Evolutionary conservation across 2,113 vertebrate genomes (phyloP).

Genomic region (Gila orcuttii): DNA sequence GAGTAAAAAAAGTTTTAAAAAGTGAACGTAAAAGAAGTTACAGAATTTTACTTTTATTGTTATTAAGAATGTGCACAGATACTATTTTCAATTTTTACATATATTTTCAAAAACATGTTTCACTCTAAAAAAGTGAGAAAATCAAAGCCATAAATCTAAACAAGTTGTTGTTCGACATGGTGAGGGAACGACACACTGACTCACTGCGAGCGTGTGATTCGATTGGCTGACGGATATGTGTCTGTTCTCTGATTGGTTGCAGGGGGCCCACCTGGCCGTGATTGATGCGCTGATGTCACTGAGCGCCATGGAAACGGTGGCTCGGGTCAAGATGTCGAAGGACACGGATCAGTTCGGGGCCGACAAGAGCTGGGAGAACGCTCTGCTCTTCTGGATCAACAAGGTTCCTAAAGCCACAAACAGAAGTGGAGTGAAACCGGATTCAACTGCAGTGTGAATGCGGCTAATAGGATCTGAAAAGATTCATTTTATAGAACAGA

Average conservation of each 20-base stretch:
- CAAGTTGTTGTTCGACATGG: conserved; percentile 74
- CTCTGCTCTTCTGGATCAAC: conserved; percentile 88
- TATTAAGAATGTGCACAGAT: too few relatives aligned
- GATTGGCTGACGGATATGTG: not conserved
- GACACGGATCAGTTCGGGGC: conserved; percentile 73
- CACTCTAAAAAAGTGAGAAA: too few relatives aligned
- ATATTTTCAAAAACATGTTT: too few relatives aligned
- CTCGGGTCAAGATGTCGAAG: conserved; percentile 73
- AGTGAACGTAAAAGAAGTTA: too few relatives aligned
- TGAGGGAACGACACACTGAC: conserved; percentile 60
- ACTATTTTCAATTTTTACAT: too few relatives aligned
- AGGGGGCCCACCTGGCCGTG: conserved; percentile 84
- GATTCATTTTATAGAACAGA: too few relatives aligned
- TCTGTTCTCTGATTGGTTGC: conserved; percentile 57
- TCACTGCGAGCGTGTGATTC: not conserved
- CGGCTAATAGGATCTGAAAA: not conserved
- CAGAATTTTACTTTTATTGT: too few relatives aligned
- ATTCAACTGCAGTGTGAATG: not conserved
- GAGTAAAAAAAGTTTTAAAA: too few relatives aligned
- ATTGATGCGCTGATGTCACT: conserved; percentile 87
- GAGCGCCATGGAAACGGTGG: conserved; percentile 79
- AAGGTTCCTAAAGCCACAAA: conserved; percentile 69
- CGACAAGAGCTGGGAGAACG: conserved; percentile 80
- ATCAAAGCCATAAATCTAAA: too few relatives aligned
- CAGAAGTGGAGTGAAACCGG: not conserved